Conservation (phyloP, 2,888 invertebrate genomes). For the Lochmaea crataegi region DNA sequence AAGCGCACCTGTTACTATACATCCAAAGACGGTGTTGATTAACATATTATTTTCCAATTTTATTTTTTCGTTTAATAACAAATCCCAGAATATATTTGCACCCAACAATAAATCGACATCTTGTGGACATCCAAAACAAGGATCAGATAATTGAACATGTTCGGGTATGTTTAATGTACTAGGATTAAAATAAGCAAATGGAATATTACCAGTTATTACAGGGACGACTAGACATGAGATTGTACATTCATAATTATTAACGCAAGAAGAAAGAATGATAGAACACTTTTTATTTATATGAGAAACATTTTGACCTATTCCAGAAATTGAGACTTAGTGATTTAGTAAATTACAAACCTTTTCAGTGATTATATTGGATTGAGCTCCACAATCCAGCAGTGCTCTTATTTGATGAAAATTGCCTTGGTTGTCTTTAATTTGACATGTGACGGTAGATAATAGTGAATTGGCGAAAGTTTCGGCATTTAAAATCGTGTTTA, state of each 20-base stretch:
- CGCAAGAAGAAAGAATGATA: not conserved
- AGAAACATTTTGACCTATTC: not conserved
- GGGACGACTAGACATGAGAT: not conserved
- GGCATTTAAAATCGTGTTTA: too few relatives aligned
- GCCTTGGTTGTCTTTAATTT: not conserved
- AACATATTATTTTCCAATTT: conserved; percentile 16
- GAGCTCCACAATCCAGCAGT: conserved; percentile 1
- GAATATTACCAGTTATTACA: conserved; percentile 1
- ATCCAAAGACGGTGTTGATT: conserved; percentile 42
- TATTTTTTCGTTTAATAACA: conserved; percentile 23
- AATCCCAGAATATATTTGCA: conserved; percentile 29
- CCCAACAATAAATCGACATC: not conserved
- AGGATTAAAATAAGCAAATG: not conserved
- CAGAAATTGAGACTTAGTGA: not conserved
- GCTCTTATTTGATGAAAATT: not conserved
- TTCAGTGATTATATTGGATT: conserved; percentile 1
- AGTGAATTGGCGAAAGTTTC: not conserved
- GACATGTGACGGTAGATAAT: not conserved
- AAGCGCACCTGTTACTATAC: conserved; percentile 39
- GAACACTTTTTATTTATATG: conserved; percentile 1
- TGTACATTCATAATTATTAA: conserved; percentile 2
- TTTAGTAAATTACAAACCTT: not conserved
- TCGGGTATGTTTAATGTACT: not conserved
- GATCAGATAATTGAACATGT: conserved; percentile 6
- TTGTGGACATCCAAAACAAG: not conserved